phyloP scores from a whole-genome alignment of 2,113 vertebrate species.

The Periophthalmus modestus region DNA sequence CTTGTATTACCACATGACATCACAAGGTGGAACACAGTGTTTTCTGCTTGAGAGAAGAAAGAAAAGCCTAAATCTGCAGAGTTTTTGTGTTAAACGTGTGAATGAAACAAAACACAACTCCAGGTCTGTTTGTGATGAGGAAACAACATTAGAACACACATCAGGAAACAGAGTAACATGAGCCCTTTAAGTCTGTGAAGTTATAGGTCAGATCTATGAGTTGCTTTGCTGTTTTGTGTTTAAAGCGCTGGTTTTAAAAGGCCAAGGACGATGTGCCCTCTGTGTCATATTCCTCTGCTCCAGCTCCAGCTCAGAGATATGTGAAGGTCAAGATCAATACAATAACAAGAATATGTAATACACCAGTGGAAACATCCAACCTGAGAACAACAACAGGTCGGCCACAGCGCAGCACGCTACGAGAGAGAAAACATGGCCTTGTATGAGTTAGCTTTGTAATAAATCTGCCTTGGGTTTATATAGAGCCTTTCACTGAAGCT shows the following conservation, averaged over 20 bases:
- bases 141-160: too few species aligned
- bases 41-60: too few species aligned
- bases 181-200: background rate
- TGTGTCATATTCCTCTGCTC: slow-evolving; percentile 11
- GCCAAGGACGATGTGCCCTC: slow-evolving; percentile 24
- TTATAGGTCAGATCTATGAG: background rate
- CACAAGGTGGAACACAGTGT: too few species aligned
- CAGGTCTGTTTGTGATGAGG: too few species aligned
- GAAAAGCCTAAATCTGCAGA: too few species aligned
- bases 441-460: background rate
- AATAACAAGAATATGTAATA: slow-evolving; percentile 7
- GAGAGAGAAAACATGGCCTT: background rate
- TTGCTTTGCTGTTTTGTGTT: slow-evolving; percentile 14
- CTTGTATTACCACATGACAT: too few species aligned
- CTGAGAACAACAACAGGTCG: background rate
- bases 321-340: slow-evolving; percentile 46
- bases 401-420: background rate
- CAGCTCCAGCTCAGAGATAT: background rate
- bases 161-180: too few species aligned
- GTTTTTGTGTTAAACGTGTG: too few species aligned
- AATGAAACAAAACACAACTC: too few species aligned
- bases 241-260: slow-evolving; percentile 39
- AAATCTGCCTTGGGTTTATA: background rate
- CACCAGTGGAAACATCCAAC: background rate
- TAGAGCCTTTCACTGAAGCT: background rate